These are phyloP conservation scores for Cephus pygmeus DNA, from an alignment of 2,888 invertebrate genomes.

Conservation along the genomic window DNA sequence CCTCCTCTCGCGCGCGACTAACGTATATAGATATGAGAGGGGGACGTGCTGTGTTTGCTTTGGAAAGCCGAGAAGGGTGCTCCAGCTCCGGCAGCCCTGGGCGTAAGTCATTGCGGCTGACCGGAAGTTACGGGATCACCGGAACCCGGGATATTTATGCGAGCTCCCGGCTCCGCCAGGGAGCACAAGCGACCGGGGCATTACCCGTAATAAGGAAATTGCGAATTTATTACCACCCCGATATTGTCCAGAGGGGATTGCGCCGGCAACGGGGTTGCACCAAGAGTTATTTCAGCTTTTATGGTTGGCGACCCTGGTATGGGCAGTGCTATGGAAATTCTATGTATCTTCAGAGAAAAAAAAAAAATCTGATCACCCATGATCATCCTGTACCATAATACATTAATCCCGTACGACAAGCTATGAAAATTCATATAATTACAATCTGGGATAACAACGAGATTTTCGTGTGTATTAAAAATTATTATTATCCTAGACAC, in stretches of 20 bases:
- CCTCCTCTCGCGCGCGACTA: slow-evolving; percentile 34
- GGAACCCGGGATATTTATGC: slow-evolving; percentile 66
- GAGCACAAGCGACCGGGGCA: slow-evolving; percentile 59
- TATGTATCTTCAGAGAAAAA: too few relatives aligned
- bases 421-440: too few relatives aligned
- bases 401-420: too few relatives aligned
- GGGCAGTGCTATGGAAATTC: too few relatives aligned
- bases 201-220: slow-evolving; percentile 67
- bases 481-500: too few relatives aligned
- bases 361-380: too few relatives aligned
- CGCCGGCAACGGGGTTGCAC: slow-evolving; percentile 26
- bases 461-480: too few relatives aligned
- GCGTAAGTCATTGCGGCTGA: slow-evolving; percentile 66
- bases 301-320: slow-evolving; percentile 50
- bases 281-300: slow-evolving; percentile 65
- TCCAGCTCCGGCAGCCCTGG: slow-evolving; percentile 35
- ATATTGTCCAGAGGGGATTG: slow-evolving; percentile 51
- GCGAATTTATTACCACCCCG: slow-evolving; percentile 65
- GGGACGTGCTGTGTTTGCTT: slow-evolving; percentile 20
- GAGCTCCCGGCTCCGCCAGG: slow-evolving; percentile 45
- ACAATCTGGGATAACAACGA: too few relatives aligned
- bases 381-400: too few relatives aligned
- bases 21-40: slow-evolving; percentile 1
- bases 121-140: slow-evolving; percentile 66
- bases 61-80: slow-evolving; percentile 15